Percentiles rank a stretch among this genome's conserved stretches.
Evolutionary conservation across 2,113 vertebrate species (phyloP).

Genomic region (Hemiprocne comata): DNA sequence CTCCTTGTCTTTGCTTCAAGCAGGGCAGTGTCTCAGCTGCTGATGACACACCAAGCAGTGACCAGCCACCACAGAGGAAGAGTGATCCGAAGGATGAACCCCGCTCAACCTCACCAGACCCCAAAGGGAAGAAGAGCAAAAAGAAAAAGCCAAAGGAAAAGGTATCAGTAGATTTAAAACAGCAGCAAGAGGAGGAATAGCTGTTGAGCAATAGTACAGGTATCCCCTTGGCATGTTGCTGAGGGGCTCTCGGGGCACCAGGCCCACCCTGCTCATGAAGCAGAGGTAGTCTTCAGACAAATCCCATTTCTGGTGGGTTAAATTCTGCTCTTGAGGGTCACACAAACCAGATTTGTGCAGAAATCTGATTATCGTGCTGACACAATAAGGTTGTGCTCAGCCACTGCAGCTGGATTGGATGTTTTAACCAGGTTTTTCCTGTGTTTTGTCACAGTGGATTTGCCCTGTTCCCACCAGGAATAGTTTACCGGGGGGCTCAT

Average conservation of each 20-base stretch:
- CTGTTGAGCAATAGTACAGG: background rate
- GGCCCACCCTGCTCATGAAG: background rate
- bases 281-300: background rate
- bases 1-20: background rate
- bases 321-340: background rate
- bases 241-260: background rate
- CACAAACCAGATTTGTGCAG: accelerated
- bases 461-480: background rate
- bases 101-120: slow-evolving; percentile 64
- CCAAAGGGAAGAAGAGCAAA: slow-evolving; percentile 70
- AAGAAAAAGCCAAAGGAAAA: slow-evolving; percentile 85
- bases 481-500: background rate
- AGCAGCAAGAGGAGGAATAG: background rate
- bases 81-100: slow-evolving; percentile 66
- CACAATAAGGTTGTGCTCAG: background rate
- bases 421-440: background rate
- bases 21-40: slow-evolving; percentile 91
- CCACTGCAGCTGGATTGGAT: background rate
- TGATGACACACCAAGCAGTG: slow-evolving; percentile 89
- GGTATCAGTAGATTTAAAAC: slow-evolving; percentile 67
- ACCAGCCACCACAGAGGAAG: slow-evolving; percentile 72
- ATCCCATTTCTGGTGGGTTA: background rate
- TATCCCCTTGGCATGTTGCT: accelerated
- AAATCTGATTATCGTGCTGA: background rate
- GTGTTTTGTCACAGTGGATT: background rate